These are phyloP conservation scores for Drosophila parthenogenetica DNA, from an alignment of 2,888 invertebrate species.

Conservation along the genomic window DNA sequence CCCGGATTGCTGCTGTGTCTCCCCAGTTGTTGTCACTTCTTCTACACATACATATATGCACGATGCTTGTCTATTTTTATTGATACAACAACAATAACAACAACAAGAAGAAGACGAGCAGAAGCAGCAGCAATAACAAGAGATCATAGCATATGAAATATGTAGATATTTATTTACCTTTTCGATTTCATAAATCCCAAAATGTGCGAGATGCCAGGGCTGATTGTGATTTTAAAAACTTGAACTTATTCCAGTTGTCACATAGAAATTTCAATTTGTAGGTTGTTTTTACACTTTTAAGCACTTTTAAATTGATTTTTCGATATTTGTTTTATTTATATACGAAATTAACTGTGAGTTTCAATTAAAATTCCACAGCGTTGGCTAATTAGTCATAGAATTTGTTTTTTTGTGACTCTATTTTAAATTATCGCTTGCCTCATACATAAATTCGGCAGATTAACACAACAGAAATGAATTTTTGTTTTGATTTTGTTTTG, in stretches of 20 bases:
- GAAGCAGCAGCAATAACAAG: slow-evolving; percentile 23
- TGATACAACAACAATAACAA: slow-evolving; percentile 36
- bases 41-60: slow-evolving; percentile 1
- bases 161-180: slow-evolving; percentile 57
- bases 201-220: slow-evolving; percentile 33
- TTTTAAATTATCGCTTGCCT: slow-evolving; percentile 60
- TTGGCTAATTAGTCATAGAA: slow-evolving; percentile 70
- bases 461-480: slow-evolving; percentile 57
- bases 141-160: slow-evolving; percentile 24
- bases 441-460: slow-evolving; percentile 69
- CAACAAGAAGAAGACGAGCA: no score
- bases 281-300: slow-evolving; percentile 30
- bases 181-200: slow-evolving; percentile 78
- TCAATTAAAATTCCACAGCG: slow-evolving; percentile 68
- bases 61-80: slow-evolving; percentile 70
- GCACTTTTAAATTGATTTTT: slow-evolving; percentile 55
- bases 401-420: slow-evolving; percentile 48
- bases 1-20: slow-evolving; percentile 13
- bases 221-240: slow-evolving; percentile 15
- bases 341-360: slow-evolving; percentile 27
- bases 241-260: slow-evolving; percentile 7
- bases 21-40: slow-evolving; percentile 23
- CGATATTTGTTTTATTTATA: slow-evolving; percentile 43
- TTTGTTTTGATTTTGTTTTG: slow-evolving; percentile 53
- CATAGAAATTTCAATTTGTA: slow-evolving; percentile 10